These are phyloP conservation scores for Leptinotarsa defecta DNA, from an alignment of 1,140 invertebrate genomes.

Conservation along the genomic window DNA sequence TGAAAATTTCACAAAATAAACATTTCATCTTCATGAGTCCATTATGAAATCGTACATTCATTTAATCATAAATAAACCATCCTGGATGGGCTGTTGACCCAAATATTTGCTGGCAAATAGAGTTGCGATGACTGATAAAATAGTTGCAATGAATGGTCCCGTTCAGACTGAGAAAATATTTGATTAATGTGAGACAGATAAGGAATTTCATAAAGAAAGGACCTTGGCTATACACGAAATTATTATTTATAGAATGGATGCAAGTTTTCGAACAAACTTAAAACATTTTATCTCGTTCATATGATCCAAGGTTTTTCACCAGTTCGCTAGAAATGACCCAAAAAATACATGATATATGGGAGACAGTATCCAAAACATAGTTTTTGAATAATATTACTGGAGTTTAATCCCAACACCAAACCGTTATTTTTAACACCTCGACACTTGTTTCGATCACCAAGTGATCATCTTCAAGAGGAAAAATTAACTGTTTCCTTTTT, in stretches of 20 bases:
- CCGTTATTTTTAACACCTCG: no score
- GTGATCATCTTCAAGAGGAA: no score
- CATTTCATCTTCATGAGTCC: neutral
- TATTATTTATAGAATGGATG: neutral
- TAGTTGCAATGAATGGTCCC: constrained; percentile 16
- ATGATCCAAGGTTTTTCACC: no score
- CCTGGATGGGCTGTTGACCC: constrained; percentile 14
- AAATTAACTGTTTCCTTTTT: no score
- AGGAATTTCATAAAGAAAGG: neutral
- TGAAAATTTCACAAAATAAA: neutral
- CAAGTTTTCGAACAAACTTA: no score
- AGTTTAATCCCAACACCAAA: no score
- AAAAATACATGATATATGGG: no score
- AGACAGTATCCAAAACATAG: no score
- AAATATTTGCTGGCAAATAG: constrained; percentile 21
- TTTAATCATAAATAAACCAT: neutral
- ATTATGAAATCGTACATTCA: neutral
- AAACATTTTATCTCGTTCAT: no score
- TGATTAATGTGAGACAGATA: constrained; percentile 17
- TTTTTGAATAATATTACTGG: no score
- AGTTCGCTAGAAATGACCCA: no score
- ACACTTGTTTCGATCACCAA: no score
- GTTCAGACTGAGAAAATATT: constrained; percentile 1
- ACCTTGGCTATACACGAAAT: neutral
- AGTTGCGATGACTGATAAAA: constrained; percentile 18